Base-by-base conservation (phyloP, 2,113 vertebrate species). In the Odontesthes bonariensis region DNA sequence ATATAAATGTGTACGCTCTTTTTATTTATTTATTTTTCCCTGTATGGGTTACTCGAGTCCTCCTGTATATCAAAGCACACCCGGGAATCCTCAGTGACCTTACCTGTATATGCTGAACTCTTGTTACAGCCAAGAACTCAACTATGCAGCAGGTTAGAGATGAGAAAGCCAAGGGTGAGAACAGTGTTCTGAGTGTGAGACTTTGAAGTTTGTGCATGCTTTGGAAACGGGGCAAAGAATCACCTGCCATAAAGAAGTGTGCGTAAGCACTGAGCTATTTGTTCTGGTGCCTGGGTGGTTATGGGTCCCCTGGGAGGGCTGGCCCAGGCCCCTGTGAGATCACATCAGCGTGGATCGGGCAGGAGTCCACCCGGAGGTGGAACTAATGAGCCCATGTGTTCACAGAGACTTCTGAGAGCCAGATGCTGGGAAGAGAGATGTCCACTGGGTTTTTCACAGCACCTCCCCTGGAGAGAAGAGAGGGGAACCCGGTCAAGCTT, bases 321-420 rank as follows among this genome's bases (percentile, higher is more conserved):
- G 86, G 77, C 83, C 81, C 62, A 57, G 89, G 84, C 89, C 91
- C 89, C 87, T 81, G 86, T 89, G 92, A 92, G 90, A 93, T 92
- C 90, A 91, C 89, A 89, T 84, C 92, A 79, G 88, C 10, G 57
- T 23, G 80, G 88, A 87, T 82, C 55, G 72, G 84, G 90, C 75
- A 65, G 84, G 85, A 85, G 85, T 91, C 91, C 89, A 87, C 82
- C 79, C 79, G 79, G 88, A 91, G 86, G 90, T 93, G 91, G 91
- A 94, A 94, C 92, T 92, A 94, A 95, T 94, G 89, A 89, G 81
- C 81, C 90, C 92, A 92, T 93, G 90, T 94, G 92, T 92, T 88
- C 76, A 22, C 73, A 86, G 84, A 90, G 87, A 91, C 85, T 90
- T 94, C 92, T 88, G 66, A 93, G 87, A 91, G 83, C 92, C 93